Percentiles rank a stretch among this genome's conserved stretches.
phyloP scores from a whole-genome alignment of 2,797 vertebrate genomes.

The Valencia hispanica region DNA sequence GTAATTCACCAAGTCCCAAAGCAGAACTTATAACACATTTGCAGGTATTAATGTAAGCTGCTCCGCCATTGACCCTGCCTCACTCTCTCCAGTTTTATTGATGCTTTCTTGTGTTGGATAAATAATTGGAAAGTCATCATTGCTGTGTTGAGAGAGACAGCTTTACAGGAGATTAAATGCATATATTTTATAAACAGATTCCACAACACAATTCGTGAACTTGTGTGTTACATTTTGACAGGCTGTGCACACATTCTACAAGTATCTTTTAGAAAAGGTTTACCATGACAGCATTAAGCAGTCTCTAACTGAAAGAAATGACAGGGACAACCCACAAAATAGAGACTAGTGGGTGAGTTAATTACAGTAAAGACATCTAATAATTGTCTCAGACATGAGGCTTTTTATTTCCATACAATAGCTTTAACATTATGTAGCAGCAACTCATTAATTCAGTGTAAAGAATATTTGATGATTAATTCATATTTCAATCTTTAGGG shows the following conservation, averaged over 20 bases:
- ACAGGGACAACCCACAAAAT: conserved; percentile 46
- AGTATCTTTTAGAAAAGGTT: conserved; percentile 1
- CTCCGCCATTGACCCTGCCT: conserved; percentile 9
- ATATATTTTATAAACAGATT: conserved; percentile 25
- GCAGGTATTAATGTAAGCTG: conserved; percentile 13
- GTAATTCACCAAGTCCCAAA: conserved; percentile 50
- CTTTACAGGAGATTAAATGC: conserved; percentile 12
- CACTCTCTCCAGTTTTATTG: conserved; percentile 9
- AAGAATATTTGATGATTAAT: neutral
- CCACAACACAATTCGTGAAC: neutral
- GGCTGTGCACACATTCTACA: conserved; percentile 1
- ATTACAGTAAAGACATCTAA: conserved; percentile 39
- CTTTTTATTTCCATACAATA: conserved; percentile 2
- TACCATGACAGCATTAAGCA: conserved; percentile 4
- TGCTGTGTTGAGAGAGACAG: conserved; percentile 10
- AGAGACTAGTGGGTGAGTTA: conserved; percentile 34
- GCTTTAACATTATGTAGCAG: conserved; percentile 1
- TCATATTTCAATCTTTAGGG: neutral
- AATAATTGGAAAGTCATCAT: conserved; percentile 24
- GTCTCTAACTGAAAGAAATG: conserved; percentile 42
- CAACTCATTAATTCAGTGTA: conserved; percentile 3
- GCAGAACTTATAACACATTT: conserved; percentile 31
- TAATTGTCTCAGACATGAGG: conserved; percentile 22
- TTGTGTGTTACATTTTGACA: neutral
- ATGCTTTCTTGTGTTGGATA: neutral